Base-by-base conservation (phyloP, 2,888 invertebrate genomes). In the Leptothorax acervorum region DNA sequence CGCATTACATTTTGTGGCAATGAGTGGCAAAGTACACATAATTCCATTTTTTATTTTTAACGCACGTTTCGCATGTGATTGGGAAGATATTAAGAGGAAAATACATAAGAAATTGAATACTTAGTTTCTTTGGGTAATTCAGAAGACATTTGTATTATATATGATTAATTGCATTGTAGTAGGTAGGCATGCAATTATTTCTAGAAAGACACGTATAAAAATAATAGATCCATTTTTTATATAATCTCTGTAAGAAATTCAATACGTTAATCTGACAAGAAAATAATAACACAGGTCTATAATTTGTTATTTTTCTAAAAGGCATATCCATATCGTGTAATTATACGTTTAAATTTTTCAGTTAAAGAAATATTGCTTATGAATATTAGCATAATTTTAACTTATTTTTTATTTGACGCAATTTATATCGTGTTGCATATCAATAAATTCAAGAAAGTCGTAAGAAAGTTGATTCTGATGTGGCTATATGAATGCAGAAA, bases 401-500 rank as follows among this genome's bases (percentile, higher is more conserved):
- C 42, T 23, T 39, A 6, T 2, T 74, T 66, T 28, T 39, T 18
- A 5, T 45, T 65, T 39, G 39, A 0, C 28, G 9, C 8, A 39
- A 23, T 39, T 57, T 57, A 31, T 35, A 8, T 51, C 12, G 9
- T 18, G 18, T 53, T 51, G 3, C n/a, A 66, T 18, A 1, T 39
- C 5, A 65, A 76, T 66, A 76, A 78, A 76, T 66, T 66, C 12
- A 42, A 66, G 28, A 45, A 66, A 45, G 15, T 66, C 18, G 18
- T n/a, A 45, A 51, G 39, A 2, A 53, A 53, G 39, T 76, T 2
- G 28, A 53, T n/a, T n/a, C 45, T 74, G 60, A 75, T 45, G 35
- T 60, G 28, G 15, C 42, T 66, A 42, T 66, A 42, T 78, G 39
- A 78, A 53, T 76, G 66, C 39, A 57, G 68, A 78, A 78, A 66